Conservation (phyloP, 1,140 invertebrate species). For the Choristoneura fumiferana region DNA sequence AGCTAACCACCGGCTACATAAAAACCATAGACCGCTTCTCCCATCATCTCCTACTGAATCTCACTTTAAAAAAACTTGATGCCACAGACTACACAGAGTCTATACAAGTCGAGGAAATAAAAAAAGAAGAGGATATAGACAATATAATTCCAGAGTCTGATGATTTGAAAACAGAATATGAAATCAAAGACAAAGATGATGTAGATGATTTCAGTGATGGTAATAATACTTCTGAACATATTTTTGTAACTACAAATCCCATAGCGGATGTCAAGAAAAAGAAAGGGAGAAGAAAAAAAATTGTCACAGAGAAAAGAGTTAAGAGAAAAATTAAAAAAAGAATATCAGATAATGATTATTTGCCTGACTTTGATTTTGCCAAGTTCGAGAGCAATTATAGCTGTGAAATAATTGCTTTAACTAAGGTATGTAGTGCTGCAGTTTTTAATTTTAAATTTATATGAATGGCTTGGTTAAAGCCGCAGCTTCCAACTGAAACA, state of each 20-base stretch:
- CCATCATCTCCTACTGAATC: not conserved
- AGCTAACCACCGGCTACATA: constrained; percentile 2
- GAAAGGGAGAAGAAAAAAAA: constrained; percentile 1
- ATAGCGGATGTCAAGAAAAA: not conserved
- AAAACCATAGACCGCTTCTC: not conserved
- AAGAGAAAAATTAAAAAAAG: constrained; percentile 5
- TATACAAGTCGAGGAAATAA: not conserved
- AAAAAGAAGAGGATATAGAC: constrained; percentile 1
- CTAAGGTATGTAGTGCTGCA: too few relatives aligned
- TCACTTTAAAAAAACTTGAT: not conserved
- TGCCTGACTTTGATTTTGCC: constrained; percentile 7
- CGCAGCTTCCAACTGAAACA: too few relatives aligned
- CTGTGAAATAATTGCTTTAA: constrained; percentile 2
- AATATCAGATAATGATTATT: constrained; percentile 6
- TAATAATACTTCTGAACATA: not conserved
- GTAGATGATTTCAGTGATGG: constrained; percentile 1
- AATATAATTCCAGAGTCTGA: not conserved
- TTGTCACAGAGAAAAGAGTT: not conserved
- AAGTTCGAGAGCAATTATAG: constrained; percentile 4
- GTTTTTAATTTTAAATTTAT: not conserved
- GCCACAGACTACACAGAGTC: not conserved
- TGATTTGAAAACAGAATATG: constrained; percentile 5
- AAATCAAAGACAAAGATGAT: not conserved
- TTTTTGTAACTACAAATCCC: not conserved
- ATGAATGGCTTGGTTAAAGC: too few relatives aligned